Conservation (phyloP, 37 sponge, comb jelly and placozoan species). For the Amphimedon queenslandica region DNA sequence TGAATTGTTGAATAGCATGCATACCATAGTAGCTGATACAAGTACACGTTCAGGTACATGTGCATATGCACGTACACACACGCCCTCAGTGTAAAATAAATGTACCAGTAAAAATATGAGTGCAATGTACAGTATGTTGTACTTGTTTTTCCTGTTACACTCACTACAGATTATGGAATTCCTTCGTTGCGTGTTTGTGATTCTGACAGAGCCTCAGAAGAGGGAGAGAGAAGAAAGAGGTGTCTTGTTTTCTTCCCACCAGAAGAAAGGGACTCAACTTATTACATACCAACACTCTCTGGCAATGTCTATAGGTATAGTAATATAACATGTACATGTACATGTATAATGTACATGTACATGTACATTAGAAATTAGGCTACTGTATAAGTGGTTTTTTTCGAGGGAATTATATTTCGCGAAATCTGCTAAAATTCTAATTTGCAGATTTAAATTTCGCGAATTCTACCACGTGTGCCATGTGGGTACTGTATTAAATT, state of each 20-base stretch:
- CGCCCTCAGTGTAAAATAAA: background rate
- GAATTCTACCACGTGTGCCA: too few relatives aligned
- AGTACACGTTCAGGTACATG: too few relatives aligned
- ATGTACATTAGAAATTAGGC: background rate
- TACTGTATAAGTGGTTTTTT: too few relatives aligned
- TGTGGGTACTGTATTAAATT: too few relatives aligned
- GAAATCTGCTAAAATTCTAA: too few relatives aligned
- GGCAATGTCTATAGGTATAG: constrained; percentile 71
- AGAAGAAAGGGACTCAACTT: constrained; percentile 24
- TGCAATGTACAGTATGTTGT: background rate
- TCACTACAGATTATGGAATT: constrained; percentile 61
- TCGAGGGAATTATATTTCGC: too few relatives aligned
- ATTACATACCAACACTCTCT: constrained; percentile 6
- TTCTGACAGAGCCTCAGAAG: background rate
- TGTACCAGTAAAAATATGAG: background rate
- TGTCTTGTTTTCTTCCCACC: constrained; percentile 40
- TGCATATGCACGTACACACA: background rate
- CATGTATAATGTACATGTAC: constrained; percentile 4
- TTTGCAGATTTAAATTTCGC: too few relatives aligned
- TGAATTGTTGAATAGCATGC: too few relatives aligned
- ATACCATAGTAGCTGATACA: too few relatives aligned
- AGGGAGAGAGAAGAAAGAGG: background rate
- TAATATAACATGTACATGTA: background rate
- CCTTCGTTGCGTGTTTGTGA: constrained; percentile 17
- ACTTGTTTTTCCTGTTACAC: background rate